A percentile compares a stretch with the other conserved stretches of the same genome.
Evolutionary conservation across 2,113 vertebrate species (phyloP).

Genomic region (Dunckerocampus dactyliophorus): DNA sequence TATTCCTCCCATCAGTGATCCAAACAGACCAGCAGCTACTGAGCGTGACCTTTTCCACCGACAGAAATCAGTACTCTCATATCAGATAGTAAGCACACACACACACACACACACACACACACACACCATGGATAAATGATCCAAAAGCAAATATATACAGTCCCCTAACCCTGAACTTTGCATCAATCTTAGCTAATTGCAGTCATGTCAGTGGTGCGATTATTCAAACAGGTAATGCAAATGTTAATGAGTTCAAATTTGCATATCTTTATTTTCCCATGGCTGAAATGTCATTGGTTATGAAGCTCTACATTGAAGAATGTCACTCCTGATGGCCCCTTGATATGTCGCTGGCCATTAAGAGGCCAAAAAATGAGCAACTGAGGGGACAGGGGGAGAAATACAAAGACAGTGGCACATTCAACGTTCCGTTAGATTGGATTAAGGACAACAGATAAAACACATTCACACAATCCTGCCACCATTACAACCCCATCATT

Average conservation of each 20-base stretch:
- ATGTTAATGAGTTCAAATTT: slow-evolving; percentile 99
- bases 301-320: slow-evolving; percentile 99
- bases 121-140: slow-evolving; percentile 47
- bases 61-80: slow-evolving; percentile 53
- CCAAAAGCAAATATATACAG: slow-evolving; percentile 61
- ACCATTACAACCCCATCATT: neutral
- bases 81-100: slow-evolving; percentile 35
- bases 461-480: neutral
- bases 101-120: slow-evolving; percentile 17
- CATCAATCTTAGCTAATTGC: slow-evolving; percentile 99
- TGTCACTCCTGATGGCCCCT: slow-evolving; percentile 92
- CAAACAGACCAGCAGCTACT: slow-evolving; percentile 8
- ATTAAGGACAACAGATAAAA: slow-evolving; percentile 27
- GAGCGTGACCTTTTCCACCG: slow-evolving; percentile 53
- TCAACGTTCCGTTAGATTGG: slow-evolving; percentile 13
- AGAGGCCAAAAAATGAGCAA: slow-evolving; percentile 84
- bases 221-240: slow-evolving; percentile 99
- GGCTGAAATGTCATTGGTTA: slow-evolving; percentile 99
- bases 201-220: slow-evolving; percentile 97
- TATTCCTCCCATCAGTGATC: slow-evolving; percentile 3
- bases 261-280: slow-evolving; percentile 99
- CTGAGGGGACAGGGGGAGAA: slow-evolving; percentile 19
- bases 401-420: slow-evolving; percentile 19
- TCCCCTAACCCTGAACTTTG: slow-evolving; percentile 92
- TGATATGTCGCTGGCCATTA: slow-evolving; percentile 97